Conservation (phyloP, 2,888 invertebrate species). For the Selenia dentaria region DNA sequence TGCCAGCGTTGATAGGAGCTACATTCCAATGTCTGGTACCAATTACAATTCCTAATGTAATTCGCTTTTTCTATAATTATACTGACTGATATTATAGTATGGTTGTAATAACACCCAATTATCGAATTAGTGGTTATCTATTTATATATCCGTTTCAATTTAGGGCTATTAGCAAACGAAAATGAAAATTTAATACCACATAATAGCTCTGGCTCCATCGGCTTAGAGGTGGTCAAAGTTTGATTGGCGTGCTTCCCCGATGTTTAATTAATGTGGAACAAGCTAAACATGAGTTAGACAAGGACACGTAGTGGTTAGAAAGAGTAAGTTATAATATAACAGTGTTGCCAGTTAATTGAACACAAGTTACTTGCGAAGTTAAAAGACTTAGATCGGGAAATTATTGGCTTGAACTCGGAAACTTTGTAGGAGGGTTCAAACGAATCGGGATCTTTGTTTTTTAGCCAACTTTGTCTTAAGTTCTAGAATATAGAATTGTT, state of each 20-base stretch:
- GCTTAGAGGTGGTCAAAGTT: conserved; percentile 81
- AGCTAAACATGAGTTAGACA: conserved; percentile 61
- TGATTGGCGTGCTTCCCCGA: conserved; percentile 80
- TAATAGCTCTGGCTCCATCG: conserved; percentile 79
- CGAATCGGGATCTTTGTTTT: conserved; percentile 46
- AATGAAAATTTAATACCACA: conserved; percentile 81
- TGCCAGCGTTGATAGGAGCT: conserved; percentile 51
- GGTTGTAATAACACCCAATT: conserved; percentile 41
- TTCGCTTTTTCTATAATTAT: conserved; percentile 46
- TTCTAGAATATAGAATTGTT: conserved; percentile 41
- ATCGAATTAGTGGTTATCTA: conserved; percentile 54
- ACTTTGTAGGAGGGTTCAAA: conserved; percentile 51
- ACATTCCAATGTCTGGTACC: conserved; percentile 34
- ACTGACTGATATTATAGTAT: conserved; percentile 30
- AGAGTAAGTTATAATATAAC: conserved; percentile 52
- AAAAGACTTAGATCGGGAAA: conserved; percentile 60
- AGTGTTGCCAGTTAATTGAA: conserved; percentile 75
- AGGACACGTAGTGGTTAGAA: conserved; percentile 47
- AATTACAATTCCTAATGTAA: conserved; percentile 41
- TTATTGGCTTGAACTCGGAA: conserved; percentile 57
- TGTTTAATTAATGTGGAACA: conserved; percentile 78
- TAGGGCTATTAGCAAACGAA: conserved; percentile 60
- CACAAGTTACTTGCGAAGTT: conserved; percentile 64
- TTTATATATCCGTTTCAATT: conserved; percentile 68
- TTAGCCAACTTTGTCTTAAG: conserved; percentile 44